These are phyloP conservation scores for Dermatophagoides farinae DNA, from an alignment of 1,140 invertebrate genomes.

Conservation along the genomic window DNA sequence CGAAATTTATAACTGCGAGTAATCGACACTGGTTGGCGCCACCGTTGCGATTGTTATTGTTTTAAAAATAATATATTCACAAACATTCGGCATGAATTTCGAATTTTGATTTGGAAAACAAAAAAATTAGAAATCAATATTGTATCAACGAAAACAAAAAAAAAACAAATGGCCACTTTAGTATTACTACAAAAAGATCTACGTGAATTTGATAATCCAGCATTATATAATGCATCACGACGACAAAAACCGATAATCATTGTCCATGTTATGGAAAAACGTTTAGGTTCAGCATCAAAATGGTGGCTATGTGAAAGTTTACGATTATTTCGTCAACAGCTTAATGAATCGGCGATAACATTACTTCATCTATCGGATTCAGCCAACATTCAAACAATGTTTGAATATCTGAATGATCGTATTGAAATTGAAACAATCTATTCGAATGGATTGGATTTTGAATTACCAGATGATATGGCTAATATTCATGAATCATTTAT, in stretches of 20 bases:
- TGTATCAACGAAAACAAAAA: not conserved
- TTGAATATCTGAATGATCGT: too few species aligned
- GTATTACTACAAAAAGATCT: not conserved
- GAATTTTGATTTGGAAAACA: too few species aligned
- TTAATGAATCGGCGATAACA: not conserved
- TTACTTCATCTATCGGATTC: too few species aligned
- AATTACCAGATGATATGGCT: not conserved
- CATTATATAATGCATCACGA: not conserved
- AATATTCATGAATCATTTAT: not conserved
- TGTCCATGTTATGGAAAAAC: not conserved
- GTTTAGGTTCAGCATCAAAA: not conserved
- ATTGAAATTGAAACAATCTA: too few species aligned
- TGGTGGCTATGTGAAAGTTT: not conserved
- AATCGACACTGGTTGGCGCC: too few species aligned
- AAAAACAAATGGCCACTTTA: not conserved
- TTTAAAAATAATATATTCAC: too few species aligned
- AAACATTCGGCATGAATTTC: too few species aligned
- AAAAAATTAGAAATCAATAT: too few species aligned
- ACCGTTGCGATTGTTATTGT: too few species aligned
- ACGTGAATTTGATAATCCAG: not conserved
- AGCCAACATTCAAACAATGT: too few species aligned
- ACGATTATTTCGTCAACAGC: not conserved
- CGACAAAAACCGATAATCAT: not conserved
- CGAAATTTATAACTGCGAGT: too few species aligned
- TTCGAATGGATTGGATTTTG: not conserved